Conservation (phyloP, 2,888 invertebrate genomes). For the Neoaliturus tenellus region DNA sequence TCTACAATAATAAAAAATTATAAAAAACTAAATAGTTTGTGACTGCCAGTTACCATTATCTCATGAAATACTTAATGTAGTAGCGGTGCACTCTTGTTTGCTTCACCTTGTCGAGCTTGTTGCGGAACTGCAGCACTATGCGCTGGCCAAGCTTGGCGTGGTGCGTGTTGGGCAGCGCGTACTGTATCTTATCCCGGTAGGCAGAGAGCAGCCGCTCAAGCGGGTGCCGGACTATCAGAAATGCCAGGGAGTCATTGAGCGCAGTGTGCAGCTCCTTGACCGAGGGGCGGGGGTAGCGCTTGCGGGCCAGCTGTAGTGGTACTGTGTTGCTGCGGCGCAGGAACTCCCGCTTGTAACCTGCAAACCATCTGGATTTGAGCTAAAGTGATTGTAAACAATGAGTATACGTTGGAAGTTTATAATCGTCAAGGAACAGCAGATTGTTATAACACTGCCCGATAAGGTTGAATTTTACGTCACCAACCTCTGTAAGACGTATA, state of each 20-base stretch:
- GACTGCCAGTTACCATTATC: too few species aligned
- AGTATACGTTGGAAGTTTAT: too few species aligned
- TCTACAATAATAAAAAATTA: too few species aligned
- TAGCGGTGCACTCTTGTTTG: too few species aligned
- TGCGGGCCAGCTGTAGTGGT: constrained; percentile 85
- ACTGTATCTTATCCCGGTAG: constrained; percentile 90
- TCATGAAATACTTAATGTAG: too few species aligned
- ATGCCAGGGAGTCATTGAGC: constrained; percentile 85
- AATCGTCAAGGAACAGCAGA: too few species aligned
- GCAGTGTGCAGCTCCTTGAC: constrained; percentile 83
- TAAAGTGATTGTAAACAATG: too few species aligned
- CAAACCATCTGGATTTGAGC: too few species aligned
- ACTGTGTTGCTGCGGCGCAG: constrained; percentile 86
- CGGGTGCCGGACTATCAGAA: constrained; percentile 89
- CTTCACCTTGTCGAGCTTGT: constrained; percentile 25
- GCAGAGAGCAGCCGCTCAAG: constrained; percentile 88
- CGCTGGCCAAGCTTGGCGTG: constrained; percentile 87
- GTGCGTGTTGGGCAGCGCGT: constrained; percentile 87
- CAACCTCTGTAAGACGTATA: too few species aligned
- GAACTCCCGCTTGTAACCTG: constrained; percentile 83
- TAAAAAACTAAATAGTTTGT: too few species aligned
- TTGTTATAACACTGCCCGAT: too few species aligned
- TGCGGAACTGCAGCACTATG: constrained; percentile 72
- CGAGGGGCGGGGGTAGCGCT: constrained; percentile 86
- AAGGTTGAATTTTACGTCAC: too few species aligned